A percentile compares a stretch with the other conserved stretches of the same genome.
phyloP scores from a whole-genome alignment of 2,888 invertebrate species.

The Dasysyrphus tricinctus region DNA sequence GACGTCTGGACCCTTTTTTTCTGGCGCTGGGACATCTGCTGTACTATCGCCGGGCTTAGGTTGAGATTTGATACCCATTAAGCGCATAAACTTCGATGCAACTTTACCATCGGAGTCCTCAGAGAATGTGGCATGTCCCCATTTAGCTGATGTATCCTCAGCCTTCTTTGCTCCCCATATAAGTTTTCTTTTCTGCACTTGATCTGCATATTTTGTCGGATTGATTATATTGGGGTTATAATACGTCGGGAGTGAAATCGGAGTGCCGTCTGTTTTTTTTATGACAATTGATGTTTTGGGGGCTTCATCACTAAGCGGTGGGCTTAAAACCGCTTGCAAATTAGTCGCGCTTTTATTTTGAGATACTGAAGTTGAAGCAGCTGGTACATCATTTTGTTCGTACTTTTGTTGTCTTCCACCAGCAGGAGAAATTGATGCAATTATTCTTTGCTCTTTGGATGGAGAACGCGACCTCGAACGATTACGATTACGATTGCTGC shows the following conservation, averaged over 20 bases:
- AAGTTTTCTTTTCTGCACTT: constrained; percentile 95
- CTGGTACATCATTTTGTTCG: constrained; percentile 35
- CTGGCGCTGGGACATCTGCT: constrained; percentile 31
- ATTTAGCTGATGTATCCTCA: constrained; percentile 85
- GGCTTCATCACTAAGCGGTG: constrained; percentile 78
- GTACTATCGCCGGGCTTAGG: constrained; percentile 51
- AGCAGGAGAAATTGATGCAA: background rate
- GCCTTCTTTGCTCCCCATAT: constrained; percentile 93
- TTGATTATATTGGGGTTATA: constrained; percentile 90
- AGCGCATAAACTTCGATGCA: constrained; percentile 96
- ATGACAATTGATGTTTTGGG: constrained; percentile 82
- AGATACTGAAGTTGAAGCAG: constrained; percentile 28
- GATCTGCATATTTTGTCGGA: constrained; percentile 92
- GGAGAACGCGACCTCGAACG: constrained; percentile 55
- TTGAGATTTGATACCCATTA: constrained; percentile 95
- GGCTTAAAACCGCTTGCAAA: constrained; percentile 78
- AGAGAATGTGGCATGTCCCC: constrained; percentile 93
- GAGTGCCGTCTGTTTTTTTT: constrained; percentile 77
- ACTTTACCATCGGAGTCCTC: constrained; percentile 96
- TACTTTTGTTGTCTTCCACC: constrained; percentile 53
- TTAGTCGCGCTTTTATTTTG: constrained; percentile 63
- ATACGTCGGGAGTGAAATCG: constrained; percentile 86
- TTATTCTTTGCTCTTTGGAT: constrained; percentile 47
- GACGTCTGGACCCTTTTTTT: constrained; percentile 78
- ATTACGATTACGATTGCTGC: constrained; percentile 54